These are phyloP conservation scores for Leptopilina drosophilae DNA, from an alignment of 2,888 invertebrate genomes.

Conservation along the genomic window DNA sequence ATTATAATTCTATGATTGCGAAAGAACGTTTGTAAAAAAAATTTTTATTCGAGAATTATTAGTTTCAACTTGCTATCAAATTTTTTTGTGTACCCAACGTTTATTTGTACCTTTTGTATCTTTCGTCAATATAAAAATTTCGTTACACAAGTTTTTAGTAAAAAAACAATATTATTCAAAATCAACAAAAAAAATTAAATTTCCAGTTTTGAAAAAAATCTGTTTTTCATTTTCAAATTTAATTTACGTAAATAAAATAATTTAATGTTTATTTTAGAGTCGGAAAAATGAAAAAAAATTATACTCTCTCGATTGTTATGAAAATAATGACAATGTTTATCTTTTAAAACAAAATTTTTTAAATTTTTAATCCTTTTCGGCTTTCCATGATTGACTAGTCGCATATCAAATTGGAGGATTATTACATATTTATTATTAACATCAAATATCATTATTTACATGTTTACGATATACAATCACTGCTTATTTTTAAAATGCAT, in stretches of 20 bases:
- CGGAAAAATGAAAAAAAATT: too few species aligned
- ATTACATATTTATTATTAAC: neutral
- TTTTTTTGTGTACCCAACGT: conserved; percentile 9
- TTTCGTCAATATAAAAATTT: conserved; percentile 20
- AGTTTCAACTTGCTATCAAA: conserved; percentile 26
- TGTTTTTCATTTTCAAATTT: too few species aligned
- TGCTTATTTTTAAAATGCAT: conserved; percentile 3
- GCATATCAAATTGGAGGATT: conserved; percentile 1
- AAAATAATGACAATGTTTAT: neutral
- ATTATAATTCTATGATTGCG: neutral
- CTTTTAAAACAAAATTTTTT: neutral
- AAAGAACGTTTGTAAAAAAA: conserved; percentile 12
- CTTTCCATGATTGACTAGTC: conserved; percentile 26
- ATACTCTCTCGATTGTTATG: neutral
- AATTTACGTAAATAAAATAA: too few species aligned
- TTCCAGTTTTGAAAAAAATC: too few species aligned
- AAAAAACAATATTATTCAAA: neutral
- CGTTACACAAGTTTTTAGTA: neutral
- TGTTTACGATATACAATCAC: neutral
- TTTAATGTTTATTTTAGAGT: too few species aligned
- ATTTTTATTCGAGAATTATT: neutral
- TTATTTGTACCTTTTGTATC: conserved; percentile 19
- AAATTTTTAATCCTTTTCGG: neutral
- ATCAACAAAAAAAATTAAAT: neutral
- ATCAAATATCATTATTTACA: conserved; percentile 7